Percentiles rank a stretch among this genome's conserved stretches.
Conservation (phyloP, 2,888 invertebrate genomes). For the Drosophila paranaensis region DNA sequence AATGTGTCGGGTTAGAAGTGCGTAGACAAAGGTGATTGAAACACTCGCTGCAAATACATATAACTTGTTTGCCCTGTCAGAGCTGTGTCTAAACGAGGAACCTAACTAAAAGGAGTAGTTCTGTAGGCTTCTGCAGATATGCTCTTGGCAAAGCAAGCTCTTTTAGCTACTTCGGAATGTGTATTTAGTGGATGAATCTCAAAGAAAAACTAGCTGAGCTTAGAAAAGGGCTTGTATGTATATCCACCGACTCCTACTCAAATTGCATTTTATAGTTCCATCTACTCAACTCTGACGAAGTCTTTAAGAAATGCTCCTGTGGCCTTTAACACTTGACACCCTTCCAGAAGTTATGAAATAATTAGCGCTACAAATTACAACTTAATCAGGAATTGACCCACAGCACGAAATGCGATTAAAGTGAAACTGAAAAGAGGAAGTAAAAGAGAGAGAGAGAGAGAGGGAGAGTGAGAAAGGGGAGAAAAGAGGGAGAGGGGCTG, state of each 20-base stretch:
- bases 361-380: constrained; percentile 72
- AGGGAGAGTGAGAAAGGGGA: neutral
- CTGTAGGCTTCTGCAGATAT: no score
- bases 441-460: neutral
- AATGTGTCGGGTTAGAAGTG: constrained; percentile 3
- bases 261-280: neutral
- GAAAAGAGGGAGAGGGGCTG: constrained; percentile 2
- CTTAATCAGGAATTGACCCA: constrained; percentile 76
- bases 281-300: neutral
- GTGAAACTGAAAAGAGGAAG: constrained; percentile 26
- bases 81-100: no score
- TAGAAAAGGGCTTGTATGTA: neutral
- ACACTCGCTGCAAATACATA: no score
- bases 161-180: no score
- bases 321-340: constrained; percentile 43
- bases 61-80: no score
- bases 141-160: no score
- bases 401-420: constrained; percentile 65
- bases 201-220: no score
- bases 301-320: constrained; percentile 10
- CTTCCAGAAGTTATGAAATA: constrained; percentile 50
- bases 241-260: neutral
- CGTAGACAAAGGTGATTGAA: neutral
- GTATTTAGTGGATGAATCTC: no score
- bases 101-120: no score